A percentile compares a stretch with the other conserved stretches of the same genome.
Conservation (phyloP, 2,113 vertebrate genomes). For the Sinocyclocheilus anshuiensis region DNA sequence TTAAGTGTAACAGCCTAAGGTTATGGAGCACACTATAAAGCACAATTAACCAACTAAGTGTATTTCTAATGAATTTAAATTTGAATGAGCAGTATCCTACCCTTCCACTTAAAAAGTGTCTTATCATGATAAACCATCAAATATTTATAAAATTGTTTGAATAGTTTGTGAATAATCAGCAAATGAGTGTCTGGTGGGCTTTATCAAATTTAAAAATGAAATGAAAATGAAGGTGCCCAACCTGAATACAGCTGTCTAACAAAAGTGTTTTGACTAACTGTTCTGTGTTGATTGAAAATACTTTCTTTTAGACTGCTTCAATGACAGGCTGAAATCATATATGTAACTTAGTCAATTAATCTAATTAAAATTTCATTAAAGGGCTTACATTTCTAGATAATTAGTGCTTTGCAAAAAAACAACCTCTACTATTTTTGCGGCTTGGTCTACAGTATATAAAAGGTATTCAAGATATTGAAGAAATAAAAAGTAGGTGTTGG, state of each 20-base stretch:
- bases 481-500: background rate
- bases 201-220: background rate
- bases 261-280: background rate
- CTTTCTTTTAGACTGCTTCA: background rate
- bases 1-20: slow-evolving; percentile 28
- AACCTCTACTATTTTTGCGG: background rate
- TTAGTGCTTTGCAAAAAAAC: background rate
- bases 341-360: background rate
- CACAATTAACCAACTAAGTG: slow-evolving; percentile 35
- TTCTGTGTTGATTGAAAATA: background rate
- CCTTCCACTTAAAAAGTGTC: slow-evolving; percentile 21
- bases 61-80: slow-evolving; percentile 49
- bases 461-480: background rate
- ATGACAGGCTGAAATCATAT: background rate
- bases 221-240: background rate
- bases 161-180: slow-evolving; percentile 48
- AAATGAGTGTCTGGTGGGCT: slow-evolving; percentile 32
- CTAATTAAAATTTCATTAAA: background rate
- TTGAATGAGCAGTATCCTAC: slow-evolving; percentile 39
- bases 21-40: slow-evolving; percentile 10
- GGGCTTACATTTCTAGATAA: background rate
- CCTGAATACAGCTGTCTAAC: background rate
- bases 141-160: slow-evolving; percentile 49
- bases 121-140: slow-evolving; percentile 41
- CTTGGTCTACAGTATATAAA: background rate